These are phyloP conservation scores for Lutraria rhynchaena DNA, from an alignment of 1,140 invertebrate genomes.

Conservation along the genomic window DNA sequence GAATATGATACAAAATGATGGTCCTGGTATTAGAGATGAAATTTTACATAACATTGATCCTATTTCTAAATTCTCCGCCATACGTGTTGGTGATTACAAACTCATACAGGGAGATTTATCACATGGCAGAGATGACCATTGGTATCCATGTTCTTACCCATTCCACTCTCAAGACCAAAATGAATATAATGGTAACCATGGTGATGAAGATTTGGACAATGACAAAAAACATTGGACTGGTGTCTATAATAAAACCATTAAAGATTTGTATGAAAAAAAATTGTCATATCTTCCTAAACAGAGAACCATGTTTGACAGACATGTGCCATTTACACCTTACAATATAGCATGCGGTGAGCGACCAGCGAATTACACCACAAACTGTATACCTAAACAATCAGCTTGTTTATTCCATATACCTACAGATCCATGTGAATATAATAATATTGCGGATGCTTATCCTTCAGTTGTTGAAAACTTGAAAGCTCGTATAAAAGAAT, in stretches of 20 bases:
- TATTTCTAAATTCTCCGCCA: constrained; percentile 86
- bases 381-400: constrained; percentile 86
- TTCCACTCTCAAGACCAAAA: not conserved
- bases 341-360: constrained; percentile 72
- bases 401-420: constrained; percentile 92
- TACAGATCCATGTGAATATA: constrained; percentile 92
- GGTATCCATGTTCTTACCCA: constrained; percentile 70
- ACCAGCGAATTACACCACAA: constrained; percentile 68
- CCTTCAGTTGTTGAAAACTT: constrained; percentile 83
- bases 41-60: constrained; percentile 96
- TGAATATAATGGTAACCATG: no score
- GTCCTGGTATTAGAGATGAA: constrained; percentile 85
- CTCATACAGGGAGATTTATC: constrained; percentile 88
- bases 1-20: constrained; percentile 86
- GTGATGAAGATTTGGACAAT: no score
- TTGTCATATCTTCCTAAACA: not conserved
- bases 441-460: constrained; percentile 86
- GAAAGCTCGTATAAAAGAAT: constrained; percentile 74
- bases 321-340: constrained; percentile 32
- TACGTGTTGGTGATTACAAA: constrained; percentile 92
- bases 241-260: no score
- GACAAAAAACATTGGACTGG: no score
- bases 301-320: not conserved
- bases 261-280: not conserved
- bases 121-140: constrained; percentile 67